These are phyloP conservation scores for Eulemur coronatus DNA, from an alignment of 2,797 vertebrate genomes.

Conservation along the genomic window DNA sequence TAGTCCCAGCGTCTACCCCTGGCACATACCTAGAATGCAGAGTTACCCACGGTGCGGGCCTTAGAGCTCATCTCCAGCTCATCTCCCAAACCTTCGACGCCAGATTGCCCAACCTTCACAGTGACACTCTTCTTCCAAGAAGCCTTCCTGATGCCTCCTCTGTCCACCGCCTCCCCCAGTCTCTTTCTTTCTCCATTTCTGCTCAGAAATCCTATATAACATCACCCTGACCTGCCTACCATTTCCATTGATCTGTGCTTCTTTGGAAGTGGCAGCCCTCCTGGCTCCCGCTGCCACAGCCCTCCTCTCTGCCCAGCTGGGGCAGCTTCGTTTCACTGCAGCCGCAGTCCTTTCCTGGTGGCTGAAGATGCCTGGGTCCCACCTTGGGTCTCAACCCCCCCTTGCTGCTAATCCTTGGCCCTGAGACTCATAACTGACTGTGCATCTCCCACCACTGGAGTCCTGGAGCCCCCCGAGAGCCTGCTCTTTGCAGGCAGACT, in stretches of 20 bases:
- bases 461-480: not conserved
- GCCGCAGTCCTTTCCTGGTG: not conserved
- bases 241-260: not conserved
- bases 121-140: not conserved
- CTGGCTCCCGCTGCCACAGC: not conserved
- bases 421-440: not conserved
- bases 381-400: not conserved
- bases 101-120: not conserved
- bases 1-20: not conserved
- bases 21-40: not conserved
- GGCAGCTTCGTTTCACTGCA: not conserved
- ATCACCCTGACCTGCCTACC: not conserved
- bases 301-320: not conserved
- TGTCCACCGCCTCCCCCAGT: no score
- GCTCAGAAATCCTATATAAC: not conserved
- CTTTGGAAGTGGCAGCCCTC: not conserved
- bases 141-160: not conserved
- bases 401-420: not conserved
- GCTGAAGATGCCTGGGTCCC: not conserved
- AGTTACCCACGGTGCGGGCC: not conserved
- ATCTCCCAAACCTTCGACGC: not conserved
- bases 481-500: not conserved
- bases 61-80: not conserved
- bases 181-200: conserved; percentile 2
- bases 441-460: not conserved